Conservation (phyloP, 2,797 vertebrate genomes). For the Alca torda region DNA sequence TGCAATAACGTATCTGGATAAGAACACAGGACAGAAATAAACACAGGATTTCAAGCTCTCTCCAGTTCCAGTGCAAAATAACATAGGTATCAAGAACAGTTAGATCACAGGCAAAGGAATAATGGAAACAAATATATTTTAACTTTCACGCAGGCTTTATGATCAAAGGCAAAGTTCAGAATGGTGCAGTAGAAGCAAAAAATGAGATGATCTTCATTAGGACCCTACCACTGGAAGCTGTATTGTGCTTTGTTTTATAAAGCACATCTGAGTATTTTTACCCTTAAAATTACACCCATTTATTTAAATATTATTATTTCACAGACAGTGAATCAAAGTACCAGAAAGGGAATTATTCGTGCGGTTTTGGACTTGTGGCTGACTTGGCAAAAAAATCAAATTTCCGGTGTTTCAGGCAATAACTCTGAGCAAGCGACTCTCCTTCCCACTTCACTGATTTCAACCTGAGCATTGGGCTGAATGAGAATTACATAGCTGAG, state of each 20-base stretch:
- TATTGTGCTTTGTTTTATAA: neutral
- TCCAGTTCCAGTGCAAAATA: neutral
- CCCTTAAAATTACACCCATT: neutral
- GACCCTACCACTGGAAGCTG: neutral
- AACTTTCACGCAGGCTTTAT: neutral
- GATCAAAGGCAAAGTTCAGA: neutral
- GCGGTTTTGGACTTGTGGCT: neutral
- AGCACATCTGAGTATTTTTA: neutral
- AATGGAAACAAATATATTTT: neutral
- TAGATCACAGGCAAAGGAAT: neutral
- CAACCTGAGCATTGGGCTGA: neutral
- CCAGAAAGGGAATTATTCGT: neutral
- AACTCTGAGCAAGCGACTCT: neutral
- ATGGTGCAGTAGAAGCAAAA: neutral
- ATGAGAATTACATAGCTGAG: neutral
- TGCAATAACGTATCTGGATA: neutral
- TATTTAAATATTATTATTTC: neutral
- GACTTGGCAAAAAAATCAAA: slow-evolving; percentile 8
- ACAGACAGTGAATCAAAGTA: neutral
- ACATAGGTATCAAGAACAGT: neutral
- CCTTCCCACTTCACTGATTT: neutral
- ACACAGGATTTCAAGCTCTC: neutral
- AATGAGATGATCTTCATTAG: neutral
- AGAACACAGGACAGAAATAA: neutral
- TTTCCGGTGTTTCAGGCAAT: neutral